Conservation (phyloP, 2,888 invertebrate genomes). For the Noctua janthe region DNA sequence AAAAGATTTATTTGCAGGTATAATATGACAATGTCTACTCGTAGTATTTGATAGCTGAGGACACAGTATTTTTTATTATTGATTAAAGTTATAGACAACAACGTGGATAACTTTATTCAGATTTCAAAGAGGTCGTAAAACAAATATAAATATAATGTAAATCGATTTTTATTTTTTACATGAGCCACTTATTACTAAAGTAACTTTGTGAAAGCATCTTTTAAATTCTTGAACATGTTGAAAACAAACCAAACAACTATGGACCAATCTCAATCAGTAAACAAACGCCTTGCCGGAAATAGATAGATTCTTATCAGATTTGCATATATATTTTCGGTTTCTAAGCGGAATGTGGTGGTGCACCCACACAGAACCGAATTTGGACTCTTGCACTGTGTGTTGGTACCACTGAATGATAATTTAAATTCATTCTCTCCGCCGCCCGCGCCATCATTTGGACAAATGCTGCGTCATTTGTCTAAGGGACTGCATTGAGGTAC, state of each 20-base stretch:
- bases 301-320: conserved; percentile 66
- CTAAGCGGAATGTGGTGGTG: conserved; percentile 61
- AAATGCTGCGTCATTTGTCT: conserved; percentile 91
- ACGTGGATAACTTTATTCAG: background rate
- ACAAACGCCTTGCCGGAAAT: conserved; percentile 55
- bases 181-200: background rate
- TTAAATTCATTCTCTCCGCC: conserved; percentile 91
- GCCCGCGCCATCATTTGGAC: conserved; percentile 91
- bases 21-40: background rate
- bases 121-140: background rate
- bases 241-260: conserved; percentile 21
- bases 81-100: background rate
- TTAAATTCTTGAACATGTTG: background rate
- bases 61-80: background rate
- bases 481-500: conserved; percentile 81
- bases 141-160: background rate
- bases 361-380: conserved; percentile 83
- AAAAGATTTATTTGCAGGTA: background rate
- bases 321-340: conserved; percentile 62
- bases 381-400: conserved; percentile 86
- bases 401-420: conserved; percentile 91
- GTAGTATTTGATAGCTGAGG: background rate
- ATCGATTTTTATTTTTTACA: too few relatives aligned
- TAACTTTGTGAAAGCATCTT: background rate
- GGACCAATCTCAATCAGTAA: conserved; percentile 27